Conservation (phyloP, 2,113 vertebrate species). For the Oncorhynchus nerka region DNA sequence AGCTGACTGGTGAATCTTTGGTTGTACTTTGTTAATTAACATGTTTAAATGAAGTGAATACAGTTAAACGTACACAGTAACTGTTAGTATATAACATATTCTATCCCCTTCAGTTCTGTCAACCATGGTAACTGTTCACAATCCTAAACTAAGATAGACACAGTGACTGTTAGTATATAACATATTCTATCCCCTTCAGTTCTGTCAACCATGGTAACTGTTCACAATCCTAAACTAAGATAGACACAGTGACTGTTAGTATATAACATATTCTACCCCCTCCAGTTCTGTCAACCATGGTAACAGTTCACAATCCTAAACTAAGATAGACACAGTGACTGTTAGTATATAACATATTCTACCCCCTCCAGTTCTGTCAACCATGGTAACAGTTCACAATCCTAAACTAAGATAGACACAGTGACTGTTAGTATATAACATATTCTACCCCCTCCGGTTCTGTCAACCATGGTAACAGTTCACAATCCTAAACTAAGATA, state of each 20-base stretch:
- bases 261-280: conserved; percentile 47
- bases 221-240: neutral
- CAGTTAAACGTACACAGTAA: conserved; percentile 39
- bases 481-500: neutral
- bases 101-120: conserved; percentile 12
- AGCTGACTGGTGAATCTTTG: conserved; percentile 34
- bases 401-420: neutral
- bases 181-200: conserved; percentile 38
- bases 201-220: neutral
- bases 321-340: neutral
- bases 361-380: neutral
- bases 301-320: neutral
- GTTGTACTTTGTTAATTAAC: conserved; percentile 56
- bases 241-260: neutral
- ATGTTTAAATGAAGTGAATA: conserved; percentile 31
- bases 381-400: neutral
- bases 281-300: too few species aligned
- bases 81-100: conserved; percentile 43
- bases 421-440: conserved; percentile 33
- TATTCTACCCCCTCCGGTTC: conserved; percentile 27
- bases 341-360: conserved; percentile 45
- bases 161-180: conserved; percentile 23
- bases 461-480: neutral
- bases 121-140: neutral
- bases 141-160: neutral